Percentiles rank a stretch among this genome's conserved stretches.
phyloP scores from a whole-genome alignment of 53 echinoderm and acorn worm species.

The Luidia sarsii region DNA sequence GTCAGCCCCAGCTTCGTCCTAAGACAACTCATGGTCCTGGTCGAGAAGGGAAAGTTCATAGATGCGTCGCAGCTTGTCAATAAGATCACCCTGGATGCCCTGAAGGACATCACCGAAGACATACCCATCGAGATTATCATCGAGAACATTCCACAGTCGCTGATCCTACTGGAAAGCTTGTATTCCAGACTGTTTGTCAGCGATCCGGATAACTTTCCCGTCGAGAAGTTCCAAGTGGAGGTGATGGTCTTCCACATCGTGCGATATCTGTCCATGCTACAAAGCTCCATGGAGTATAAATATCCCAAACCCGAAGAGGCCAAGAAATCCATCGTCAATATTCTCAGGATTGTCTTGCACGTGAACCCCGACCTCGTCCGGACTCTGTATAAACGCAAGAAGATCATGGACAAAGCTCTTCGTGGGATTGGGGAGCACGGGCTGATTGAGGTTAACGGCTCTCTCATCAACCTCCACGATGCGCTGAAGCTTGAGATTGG shows the following conservation, averaged over 20 bases:
- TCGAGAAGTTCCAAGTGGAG: conserved; percentile 75
- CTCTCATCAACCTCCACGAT: conserved; percentile 85
- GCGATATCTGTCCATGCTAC: conserved; percentile 63
- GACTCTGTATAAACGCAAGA: conserved; percentile 72
- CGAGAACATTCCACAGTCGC: conserved; percentile 70
- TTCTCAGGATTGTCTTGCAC: conserved; percentile 70
- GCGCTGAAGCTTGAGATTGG: conserved; percentile 84
- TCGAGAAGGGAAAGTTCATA: conserved; percentile 85
- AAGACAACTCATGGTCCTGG: conserved; percentile 75
- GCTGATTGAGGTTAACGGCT: conserved; percentile 65
- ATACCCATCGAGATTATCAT: conserved; percentile 69
- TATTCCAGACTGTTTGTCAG: conserved; percentile 87
- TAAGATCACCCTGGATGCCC: conserved; percentile 70
- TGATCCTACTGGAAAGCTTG: conserved; percentile 78
- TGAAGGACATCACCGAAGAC: conserved; percentile 70
- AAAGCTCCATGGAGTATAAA: conserved; percentile 30
- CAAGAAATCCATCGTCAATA: conserved; percentile 69
- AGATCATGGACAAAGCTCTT: conserved; percentile 82
- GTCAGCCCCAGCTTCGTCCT: conserved; percentile 84
- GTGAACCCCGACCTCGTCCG: conserved; percentile 84
- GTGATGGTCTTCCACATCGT: conserved; percentile 86
- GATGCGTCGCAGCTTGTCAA: conserved; percentile 90
- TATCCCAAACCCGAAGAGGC: conserved; percentile 43
- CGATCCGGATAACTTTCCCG: conserved; percentile 73
- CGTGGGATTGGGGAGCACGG: conserved; percentile 91